phyloP scores from a whole-genome alignment of 2,797 vertebrate genomes.

The Rhinichthys osculus region DNA sequence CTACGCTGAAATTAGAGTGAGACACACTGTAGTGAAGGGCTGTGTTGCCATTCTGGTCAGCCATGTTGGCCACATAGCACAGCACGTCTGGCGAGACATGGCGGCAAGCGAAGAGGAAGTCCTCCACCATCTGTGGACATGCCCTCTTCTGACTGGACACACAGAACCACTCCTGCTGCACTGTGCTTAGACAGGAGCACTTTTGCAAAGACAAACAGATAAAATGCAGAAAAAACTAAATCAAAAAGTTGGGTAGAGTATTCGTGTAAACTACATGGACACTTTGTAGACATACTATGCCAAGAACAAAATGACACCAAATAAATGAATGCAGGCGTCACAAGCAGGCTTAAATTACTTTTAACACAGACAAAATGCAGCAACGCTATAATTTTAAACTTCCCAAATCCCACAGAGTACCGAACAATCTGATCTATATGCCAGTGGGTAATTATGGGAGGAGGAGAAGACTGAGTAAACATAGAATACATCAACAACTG shows the following conservation, averaged over 20 bases:
- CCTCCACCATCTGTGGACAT: conserved; percentile 82
- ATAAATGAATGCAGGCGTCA: not conserved
- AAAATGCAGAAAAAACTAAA: not conserved
- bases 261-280: not conserved
- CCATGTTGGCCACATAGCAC: conserved; percentile 90
- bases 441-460: conserved; percentile 61
- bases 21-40: conserved; percentile 98
- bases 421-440: conserved; percentile 49
- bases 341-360: not conserved
- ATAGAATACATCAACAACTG: conserved; percentile 45
- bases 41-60: conserved; percentile 95
- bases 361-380: conserved; percentile 26
- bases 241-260: not conserved
- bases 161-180: conserved; percentile 96
- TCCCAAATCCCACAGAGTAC: conserved; percentile 47
- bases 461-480: conserved; percentile 45
- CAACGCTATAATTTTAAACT: conserved; percentile 46
- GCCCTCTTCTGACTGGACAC: conserved; percentile 93
- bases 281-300: not conserved
- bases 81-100: conserved; percentile 85
- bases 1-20: conserved; percentile 94
- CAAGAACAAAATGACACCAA: conserved; percentile 13
- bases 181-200: conserved; percentile 88
- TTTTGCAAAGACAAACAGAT: conserved; percentile 67
- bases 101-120: conserved; percentile 85